Conservation (phyloP, 2,888 invertebrate genomes). For the Netelia inedita region DNA sequence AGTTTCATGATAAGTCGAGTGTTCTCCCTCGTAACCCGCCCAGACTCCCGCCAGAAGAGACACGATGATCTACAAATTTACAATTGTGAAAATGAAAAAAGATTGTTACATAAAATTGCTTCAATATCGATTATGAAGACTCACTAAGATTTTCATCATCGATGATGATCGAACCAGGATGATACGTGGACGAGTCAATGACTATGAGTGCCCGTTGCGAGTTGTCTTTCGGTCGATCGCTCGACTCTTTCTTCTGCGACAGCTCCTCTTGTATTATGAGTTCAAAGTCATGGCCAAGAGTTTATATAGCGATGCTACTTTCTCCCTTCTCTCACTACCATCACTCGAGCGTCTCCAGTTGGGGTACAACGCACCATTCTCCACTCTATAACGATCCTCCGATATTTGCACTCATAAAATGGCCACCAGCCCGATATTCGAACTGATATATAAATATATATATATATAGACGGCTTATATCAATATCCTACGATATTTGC, state of each 20-base stretch:
- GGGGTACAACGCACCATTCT: conserved; percentile 23
- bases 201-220: background rate
- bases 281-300: conserved; percentile 84
- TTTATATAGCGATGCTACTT: conserved; percentile 83
- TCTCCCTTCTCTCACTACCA: conserved; percentile 82
- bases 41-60: conserved; percentile 72
- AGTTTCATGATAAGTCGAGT: conserved; percentile 81
- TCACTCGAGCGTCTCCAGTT: conserved; percentile 52
- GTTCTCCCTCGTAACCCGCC: conserved; percentile 79
- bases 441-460: background rate
- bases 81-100: conserved; percentile 43
- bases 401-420: conserved; percentile 38
- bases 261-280: conserved; percentile 75
- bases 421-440: conserved; percentile 13
- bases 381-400: background rate
- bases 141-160: conserved; percentile 80
- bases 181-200: background rate
- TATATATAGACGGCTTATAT: background rate
- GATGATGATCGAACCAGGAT: background rate
- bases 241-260: conserved; percentile 30
- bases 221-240: background rate
- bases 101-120: no score
- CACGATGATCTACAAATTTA: conserved; percentile 75
- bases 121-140: conserved; percentile 64
- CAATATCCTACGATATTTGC: background rate